A percentile compares a stretch with the other conserved stretches of the same genome.
These are phyloP conservation scores for Parazoanthus swiftii DNA, from an alignment of 92 coral and sea anemone genomes.

Conservation along the genomic window DNA sequence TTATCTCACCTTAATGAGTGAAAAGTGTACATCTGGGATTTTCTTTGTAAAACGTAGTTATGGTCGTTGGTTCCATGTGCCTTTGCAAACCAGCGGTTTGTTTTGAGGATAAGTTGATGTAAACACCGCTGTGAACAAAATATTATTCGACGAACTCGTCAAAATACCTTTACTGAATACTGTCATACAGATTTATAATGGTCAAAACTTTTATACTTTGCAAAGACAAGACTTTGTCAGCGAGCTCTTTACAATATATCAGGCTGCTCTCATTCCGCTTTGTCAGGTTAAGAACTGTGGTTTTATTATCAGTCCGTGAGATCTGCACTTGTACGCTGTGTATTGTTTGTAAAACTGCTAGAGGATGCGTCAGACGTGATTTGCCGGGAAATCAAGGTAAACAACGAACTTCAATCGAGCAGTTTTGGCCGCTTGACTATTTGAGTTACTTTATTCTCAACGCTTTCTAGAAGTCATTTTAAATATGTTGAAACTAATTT, in stretches of 20 bases:
- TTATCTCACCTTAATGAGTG: neutral
- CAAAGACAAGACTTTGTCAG: neutral
- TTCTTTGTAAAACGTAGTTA: neutral
- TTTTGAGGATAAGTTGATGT: neutral
- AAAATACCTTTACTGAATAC: neutral
- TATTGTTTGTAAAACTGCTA: neutral
- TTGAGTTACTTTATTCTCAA: neutral
- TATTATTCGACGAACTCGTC: neutral
- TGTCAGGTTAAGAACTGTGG: neutral
- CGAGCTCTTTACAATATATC: neutral
- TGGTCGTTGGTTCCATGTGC: neutral
- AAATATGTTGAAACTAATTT: constrained; percentile 16
- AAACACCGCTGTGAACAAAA: neutral
- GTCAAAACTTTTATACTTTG: neutral
- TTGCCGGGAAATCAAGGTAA: neutral
- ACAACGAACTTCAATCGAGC: constrained; percentile 40
- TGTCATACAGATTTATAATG: neutral
- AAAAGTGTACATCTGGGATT: constrained; percentile 12
- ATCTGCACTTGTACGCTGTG: neutral
- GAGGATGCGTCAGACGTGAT: constrained; percentile 14
- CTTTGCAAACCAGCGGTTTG: neutral
- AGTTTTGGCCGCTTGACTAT: constrained; percentile 31
- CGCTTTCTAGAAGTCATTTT: neutral
- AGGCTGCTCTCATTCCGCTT: neutral
- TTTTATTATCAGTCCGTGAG: neutral